Conservation (phyloP, 2,888 invertebrate species). For the Itoplectis maculator region DNA sequence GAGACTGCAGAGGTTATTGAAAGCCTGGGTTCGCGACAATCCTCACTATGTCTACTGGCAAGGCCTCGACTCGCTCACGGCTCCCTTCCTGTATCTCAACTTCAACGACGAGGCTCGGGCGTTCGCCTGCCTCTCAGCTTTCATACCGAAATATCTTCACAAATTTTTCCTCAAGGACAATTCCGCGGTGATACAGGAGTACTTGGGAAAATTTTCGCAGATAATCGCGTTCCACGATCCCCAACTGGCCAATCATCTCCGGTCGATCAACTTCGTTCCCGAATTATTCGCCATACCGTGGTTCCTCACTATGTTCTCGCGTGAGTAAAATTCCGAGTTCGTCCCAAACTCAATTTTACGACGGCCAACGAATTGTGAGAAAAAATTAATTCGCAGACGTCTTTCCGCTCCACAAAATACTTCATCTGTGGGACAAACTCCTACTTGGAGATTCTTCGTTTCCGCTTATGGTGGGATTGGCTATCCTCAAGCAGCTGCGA, state of each 20-base stretch:
- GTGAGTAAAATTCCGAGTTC: constrained; percentile 87
- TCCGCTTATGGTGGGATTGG: constrained; percentile 97
- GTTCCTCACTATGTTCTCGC: constrained; percentile 99
- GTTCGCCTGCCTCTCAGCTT: constrained; percentile 96
- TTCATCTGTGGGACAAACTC: constrained; percentile 99
- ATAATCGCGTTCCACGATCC: constrained; percentile 98
- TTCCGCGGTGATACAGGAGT: constrained; percentile 98
- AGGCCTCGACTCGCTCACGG: constrained; percentile 98
- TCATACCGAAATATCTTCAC: constrained; percentile 98
- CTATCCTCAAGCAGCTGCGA: constrained; percentile 95
- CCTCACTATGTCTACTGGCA: constrained; percentile 99
- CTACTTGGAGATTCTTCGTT: constrained; percentile 96
- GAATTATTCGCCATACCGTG: constrained; percentile 99
- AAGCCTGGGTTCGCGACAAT: constrained; percentile 98
- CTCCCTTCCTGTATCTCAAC: constrained; percentile 98
- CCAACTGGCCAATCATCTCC: constrained; percentile 94
- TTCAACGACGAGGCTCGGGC: constrained; percentile 99
- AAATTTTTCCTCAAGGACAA: constrained; percentile 99
- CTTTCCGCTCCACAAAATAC: constrained; percentile 98
- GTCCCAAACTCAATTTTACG: background rate
- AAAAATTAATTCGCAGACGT: constrained; percentile 90
- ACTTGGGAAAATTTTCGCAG: constrained; percentile 98
- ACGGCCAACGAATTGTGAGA: background rate
- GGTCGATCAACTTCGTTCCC: constrained; percentile 97
- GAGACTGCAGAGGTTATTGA: constrained; percentile 95